Evolutionary conservation across 2,113 vertebrate genomes (phyloP).

Genomic region (Hydrolagus affinis): DNA sequence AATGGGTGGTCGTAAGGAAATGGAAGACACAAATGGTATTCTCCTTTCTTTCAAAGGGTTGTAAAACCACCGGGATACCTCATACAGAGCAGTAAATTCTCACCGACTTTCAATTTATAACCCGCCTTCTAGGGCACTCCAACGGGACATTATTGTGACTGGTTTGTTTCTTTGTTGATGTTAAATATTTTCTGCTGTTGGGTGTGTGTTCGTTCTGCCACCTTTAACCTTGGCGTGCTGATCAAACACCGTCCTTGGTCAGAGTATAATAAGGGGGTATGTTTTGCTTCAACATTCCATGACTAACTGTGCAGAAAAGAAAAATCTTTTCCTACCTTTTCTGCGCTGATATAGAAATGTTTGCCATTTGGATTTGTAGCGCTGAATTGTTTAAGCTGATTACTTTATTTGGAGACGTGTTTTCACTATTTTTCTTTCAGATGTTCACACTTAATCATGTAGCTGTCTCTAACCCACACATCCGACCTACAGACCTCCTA

Average conservation of each 20-base stretch:
- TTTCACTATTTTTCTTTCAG: slow-evolving; percentile 45
- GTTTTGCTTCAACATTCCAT: too few species aligned
- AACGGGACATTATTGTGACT: not conserved
- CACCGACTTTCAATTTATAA: too few species aligned
- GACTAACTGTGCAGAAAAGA: not conserved
- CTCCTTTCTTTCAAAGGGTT: too few species aligned
- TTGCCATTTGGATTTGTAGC: not conserved
- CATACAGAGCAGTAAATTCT: too few species aligned
- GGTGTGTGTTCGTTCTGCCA: not conserved
- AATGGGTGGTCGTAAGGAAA: too few species aligned
- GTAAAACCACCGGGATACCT: too few species aligned
- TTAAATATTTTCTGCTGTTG: too few species aligned
- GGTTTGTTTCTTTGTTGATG: not conserved
- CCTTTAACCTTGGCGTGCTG: too few species aligned
- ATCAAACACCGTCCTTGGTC: too few species aligned
- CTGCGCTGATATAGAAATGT: not conserved
- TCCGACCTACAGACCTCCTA: slow-evolving; percentile 62
- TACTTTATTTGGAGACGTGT: not conserved
- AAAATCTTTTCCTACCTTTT: not conserved
- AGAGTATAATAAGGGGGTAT: too few species aligned
- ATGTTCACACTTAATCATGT: slow-evolving; percentile 65
- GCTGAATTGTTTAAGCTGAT: not conserved
- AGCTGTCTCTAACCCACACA: slow-evolving; percentile 53
- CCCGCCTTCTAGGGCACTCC: too few species aligned
- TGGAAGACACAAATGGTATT: too few species aligned